Evolutionary conservation across 2,888 invertebrate genomes (phyloP).

Genomic region (Dolichomitus sp.): DNA sequence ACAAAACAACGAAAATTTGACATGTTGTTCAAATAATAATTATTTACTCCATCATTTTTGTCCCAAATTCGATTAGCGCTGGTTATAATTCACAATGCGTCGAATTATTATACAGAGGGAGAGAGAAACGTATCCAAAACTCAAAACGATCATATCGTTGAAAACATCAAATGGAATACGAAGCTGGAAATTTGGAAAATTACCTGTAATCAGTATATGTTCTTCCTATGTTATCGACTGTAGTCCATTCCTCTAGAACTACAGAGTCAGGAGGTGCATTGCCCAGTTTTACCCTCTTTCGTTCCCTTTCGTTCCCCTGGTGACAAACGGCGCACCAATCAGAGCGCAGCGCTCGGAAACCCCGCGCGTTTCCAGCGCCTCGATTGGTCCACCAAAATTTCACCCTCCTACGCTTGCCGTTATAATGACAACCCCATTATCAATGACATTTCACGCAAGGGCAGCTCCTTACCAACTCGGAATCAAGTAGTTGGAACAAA

Average conservation of each 20-base stretch:
- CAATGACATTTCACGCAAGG: conserved; percentile 23
- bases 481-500: neutral
- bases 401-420: neutral
- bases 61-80: neutral
- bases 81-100: neutral
- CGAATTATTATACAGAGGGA: neutral
- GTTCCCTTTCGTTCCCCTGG: neutral
- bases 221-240: neutral
- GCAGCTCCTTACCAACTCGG: neutral
- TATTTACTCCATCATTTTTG: neutral
- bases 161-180: conserved; percentile 17
- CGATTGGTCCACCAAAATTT: neutral
- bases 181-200: neutral
- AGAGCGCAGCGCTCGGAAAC: neutral
- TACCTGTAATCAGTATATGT: neutral
- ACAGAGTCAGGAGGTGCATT: neutral
- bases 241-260: neutral
- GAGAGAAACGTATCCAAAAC: neutral
- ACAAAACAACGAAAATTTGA: neutral
- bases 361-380: neutral
- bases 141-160: conserved; percentile 1
- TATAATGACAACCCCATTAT: neutral
- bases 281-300: neutral
- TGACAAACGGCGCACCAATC: neutral
- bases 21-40: neutral